These are phyloP conservation scores for Caerostris extrusa DNA, from an alignment of 1,140 invertebrate genomes.

Conservation along the genomic window DNA sequence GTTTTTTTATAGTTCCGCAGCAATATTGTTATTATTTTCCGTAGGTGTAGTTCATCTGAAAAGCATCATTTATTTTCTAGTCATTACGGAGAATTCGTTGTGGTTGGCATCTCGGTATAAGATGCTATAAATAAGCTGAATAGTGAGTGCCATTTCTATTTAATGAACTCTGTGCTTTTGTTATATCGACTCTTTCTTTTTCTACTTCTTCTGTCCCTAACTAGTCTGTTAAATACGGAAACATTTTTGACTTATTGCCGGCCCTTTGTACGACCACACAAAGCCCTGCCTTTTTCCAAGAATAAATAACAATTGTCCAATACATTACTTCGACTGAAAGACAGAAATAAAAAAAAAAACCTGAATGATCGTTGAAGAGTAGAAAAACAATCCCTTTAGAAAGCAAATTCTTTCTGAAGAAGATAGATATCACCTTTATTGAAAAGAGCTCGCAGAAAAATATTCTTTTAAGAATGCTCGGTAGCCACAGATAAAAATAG, in stretches of 20 bases:
- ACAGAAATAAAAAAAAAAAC: not conserved
- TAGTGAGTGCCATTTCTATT: not conserved
- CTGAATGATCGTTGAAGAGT: not conserved
- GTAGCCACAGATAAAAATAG: not conserved
- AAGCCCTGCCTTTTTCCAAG: not conserved
- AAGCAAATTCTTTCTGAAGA: not conserved
- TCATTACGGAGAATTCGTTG: too few relatives aligned
- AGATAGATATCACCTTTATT: constrained; percentile 10
- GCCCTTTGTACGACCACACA: not conserved
- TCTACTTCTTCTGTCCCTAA: not conserved
- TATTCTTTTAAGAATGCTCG: not conserved
- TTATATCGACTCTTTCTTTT: not conserved
- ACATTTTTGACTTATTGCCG: not conserved
- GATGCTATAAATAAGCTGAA: not conserved
- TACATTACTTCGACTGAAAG: not conserved
- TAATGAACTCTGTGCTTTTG: not conserved
- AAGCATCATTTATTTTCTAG: too few relatives aligned
- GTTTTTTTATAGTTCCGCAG: too few relatives aligned
- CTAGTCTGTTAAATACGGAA: not conserved
- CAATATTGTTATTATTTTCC: too few relatives aligned
- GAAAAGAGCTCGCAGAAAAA: not conserved
- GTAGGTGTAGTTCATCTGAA: too few relatives aligned
- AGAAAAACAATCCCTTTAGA: not conserved
- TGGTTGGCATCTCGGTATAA: not conserved
- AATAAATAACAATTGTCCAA: not conserved